These are phyloP conservation scores for Phainopepla nitens DNA, from an alignment of 2,113 vertebrate species.

Conservation along the genomic window DNA sequence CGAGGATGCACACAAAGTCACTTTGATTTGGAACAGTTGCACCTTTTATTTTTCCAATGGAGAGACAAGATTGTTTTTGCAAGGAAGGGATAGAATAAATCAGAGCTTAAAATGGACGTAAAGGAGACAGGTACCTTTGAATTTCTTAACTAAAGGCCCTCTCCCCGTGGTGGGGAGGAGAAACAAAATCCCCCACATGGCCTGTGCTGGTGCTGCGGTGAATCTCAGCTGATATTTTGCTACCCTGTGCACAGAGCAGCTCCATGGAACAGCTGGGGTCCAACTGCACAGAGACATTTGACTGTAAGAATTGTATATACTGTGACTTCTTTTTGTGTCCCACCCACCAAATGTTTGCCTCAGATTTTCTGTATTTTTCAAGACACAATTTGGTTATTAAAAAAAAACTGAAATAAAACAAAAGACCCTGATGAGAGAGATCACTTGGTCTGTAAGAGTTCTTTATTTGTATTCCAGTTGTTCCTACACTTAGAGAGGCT, in stretches of 20 bases:
- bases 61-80: not conserved
- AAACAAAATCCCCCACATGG: rapidly evolving
- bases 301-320: not conserved
- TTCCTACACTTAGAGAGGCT: not conserved
- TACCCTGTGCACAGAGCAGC: not conserved
- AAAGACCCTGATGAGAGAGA: not conserved
- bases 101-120: not conserved
- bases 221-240: not conserved
- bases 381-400: not conserved
- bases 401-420: not conserved
- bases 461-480: not conserved
- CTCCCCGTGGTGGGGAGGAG: not conserved
- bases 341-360: not conserved
- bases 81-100: not conserved
- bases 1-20: rapidly evolving
- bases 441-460: rapidly evolving
- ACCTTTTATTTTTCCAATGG: not conserved
- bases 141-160: not conserved
- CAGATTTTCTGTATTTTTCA: not conserved
- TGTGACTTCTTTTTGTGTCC: not conserved
- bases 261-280: too few species aligned
- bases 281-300: not conserved
- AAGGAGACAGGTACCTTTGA: not conserved
- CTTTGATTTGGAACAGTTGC: not conserved
- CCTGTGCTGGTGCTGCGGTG: not conserved